Evolutionary conservation across 2,797 vertebrate genomes (phyloP).

Genomic region (Cottoperca gobio): DNA sequence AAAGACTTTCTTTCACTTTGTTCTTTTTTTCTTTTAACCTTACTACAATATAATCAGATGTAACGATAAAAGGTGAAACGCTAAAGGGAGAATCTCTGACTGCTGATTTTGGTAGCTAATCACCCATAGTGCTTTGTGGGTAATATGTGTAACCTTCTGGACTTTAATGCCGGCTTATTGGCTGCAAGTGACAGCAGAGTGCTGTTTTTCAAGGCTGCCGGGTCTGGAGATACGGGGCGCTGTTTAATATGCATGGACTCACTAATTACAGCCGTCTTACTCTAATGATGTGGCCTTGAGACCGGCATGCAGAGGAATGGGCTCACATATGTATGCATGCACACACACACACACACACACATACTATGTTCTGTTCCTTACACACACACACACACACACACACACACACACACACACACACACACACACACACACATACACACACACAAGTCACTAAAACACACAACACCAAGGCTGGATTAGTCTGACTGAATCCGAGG

Average conservation of each 20-base stretch:
- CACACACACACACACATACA: conserved; percentile 1
- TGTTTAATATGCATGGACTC: conserved; percentile 84
- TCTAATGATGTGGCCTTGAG: conserved; percentile 83
- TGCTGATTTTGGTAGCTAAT: conserved; percentile 48
- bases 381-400: conserved; percentile 5
- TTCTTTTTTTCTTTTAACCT: conserved; percentile 23
- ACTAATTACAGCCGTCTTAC: conserved; percentile 82
- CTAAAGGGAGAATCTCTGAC: conserved; percentile 32
- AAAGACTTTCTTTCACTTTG: conserved; percentile 7
- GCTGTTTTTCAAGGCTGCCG: conserved; percentile 66
- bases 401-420: neutral
- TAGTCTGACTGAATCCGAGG: conserved; percentile 39
- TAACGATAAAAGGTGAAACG: conserved; percentile 27
- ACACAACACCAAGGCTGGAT: conserved; percentile 24
- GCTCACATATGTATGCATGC: conserved; percentile 45
- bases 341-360: too few species aligned
- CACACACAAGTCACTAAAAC: conserved; percentile 25
- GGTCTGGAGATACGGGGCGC: conserved; percentile 66
- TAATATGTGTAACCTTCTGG: conserved; percentile 64
- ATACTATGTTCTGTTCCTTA: too few species aligned
- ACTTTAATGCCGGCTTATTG: conserved; percentile 60
- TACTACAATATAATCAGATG: conserved; percentile 23
- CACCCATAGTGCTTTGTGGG: conserved; percentile 39
- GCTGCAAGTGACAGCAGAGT: conserved; percentile 66
- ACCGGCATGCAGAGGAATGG: conserved; percentile 57